A percentile compares a stretch with the other conserved stretches of the same genome.
phyloP scores from a whole-genome alignment of 1,140 invertebrate genomes.

The Paralvinella palmiformis region DNA sequence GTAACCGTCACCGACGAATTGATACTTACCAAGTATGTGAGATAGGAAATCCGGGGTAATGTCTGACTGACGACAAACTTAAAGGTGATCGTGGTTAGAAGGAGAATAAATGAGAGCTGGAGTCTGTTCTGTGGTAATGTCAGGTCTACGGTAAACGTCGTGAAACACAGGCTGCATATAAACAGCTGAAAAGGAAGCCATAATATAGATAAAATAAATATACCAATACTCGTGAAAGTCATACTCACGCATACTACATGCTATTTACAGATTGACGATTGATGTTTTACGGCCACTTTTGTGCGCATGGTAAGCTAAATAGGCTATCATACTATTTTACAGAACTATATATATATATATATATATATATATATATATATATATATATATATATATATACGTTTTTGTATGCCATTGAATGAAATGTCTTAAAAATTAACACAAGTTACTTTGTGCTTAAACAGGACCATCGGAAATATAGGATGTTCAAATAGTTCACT shows the following conservation, averaged over 20 bases:
- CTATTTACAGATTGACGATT: too few relatives aligned
- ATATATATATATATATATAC: neutral
- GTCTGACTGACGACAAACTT: slow-evolving; percentile 24
- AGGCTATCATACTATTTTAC: too few relatives aligned
- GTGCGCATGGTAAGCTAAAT: too few relatives aligned
- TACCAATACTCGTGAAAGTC: too few relatives aligned
- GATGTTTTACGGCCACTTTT: too few relatives aligned
- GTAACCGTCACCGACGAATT: neutral
- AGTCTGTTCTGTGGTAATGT: slow-evolving; percentile 29
- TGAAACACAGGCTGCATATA: slow-evolving; percentile 37
- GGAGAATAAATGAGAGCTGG: slow-evolving; percentile 38
- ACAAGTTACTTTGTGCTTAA: neutral
- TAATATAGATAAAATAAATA: too few relatives aligned
- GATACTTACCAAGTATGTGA: slow-evolving; percentile 20
- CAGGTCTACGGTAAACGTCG: slow-evolving; percentile 32
- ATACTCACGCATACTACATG: too few relatives aligned
- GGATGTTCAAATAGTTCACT: neutral
- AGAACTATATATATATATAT: too few relatives aligned
- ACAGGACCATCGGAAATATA: neutral
- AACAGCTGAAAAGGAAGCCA: slow-evolving; percentile 43
- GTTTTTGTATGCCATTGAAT: neutral
- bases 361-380: too few relatives aligned
- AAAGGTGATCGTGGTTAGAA: slow-evolving; percentile 34
- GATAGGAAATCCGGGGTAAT: slow-evolving; percentile 20
- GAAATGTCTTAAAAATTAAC: neutral